These are phyloP conservation scores for Lepas anatifera DNA, from an alignment of 2,888 invertebrate species.

Conservation along the genomic window DNA sequence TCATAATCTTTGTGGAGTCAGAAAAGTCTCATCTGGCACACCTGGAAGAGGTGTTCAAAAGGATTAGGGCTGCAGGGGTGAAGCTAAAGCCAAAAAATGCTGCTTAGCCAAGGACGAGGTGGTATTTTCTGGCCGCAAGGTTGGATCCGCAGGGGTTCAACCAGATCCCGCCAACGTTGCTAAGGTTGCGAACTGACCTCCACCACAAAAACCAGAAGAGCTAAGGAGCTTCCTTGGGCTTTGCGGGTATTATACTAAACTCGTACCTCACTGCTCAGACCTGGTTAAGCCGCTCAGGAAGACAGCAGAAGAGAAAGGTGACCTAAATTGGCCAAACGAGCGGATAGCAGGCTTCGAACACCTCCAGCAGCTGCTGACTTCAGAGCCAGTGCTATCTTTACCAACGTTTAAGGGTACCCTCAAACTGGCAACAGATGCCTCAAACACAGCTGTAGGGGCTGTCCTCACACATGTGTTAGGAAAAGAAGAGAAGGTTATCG, in stretches of 20 bases:
- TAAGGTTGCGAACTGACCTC: not conserved
- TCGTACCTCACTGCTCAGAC: not conserved
- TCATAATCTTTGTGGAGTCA: not conserved
- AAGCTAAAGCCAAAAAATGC: not conserved
- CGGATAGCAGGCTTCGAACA: not conserved
- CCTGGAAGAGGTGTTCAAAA: not conserved
- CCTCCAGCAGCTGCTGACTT: not conserved
- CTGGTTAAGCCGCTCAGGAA: not conserved
- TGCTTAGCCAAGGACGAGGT: not conserved
- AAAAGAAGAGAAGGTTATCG: not conserved
- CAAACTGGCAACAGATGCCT: not conserved
- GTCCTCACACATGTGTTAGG: not conserved
- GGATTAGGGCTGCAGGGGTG: not conserved
- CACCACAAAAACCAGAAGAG: not conserved
- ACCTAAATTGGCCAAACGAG: not conserved
- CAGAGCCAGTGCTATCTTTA: not conserved
- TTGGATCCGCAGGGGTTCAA: not conserved
- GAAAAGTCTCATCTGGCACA: not conserved
- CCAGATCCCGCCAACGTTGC: not conserved
- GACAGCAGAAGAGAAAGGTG: not conserved
- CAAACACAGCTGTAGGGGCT: not conserved
- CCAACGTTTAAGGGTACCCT: not conserved
- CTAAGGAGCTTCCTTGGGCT: not conserved
- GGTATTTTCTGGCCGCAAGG: not conserved
- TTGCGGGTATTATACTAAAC: not conserved